Evolutionary conservation across 2,888 invertebrate species (phyloP), one percentile per base, ranked within the genome.

Genomic region (Drosophila quinaria): DNA sequence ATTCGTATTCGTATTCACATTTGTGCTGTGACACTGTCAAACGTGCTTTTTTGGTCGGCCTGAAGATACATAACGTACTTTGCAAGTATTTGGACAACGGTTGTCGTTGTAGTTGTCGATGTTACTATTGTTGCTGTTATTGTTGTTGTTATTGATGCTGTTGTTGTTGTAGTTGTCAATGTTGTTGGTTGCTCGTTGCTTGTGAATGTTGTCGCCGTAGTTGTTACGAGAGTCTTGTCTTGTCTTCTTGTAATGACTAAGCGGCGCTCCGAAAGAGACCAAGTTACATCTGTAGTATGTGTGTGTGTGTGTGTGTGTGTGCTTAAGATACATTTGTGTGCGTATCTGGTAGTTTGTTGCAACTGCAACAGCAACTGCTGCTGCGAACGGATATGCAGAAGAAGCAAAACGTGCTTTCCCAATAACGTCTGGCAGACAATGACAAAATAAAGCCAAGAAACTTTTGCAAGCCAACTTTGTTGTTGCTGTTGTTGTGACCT

Each of bases 351-450:
- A 54, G 63, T 67, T 62, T 47, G 66, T 67, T 56, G 74, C 69
- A 77, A 72, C 63, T 65, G 68, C 56, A 59, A 70, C 56, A 42
- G 52, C 29, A 52, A 60, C 44, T 37, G 58, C 44, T 59, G 55
- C 42, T 64, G 55, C 42, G 61, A 74, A 67, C 86, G 86, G 88
- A 87, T 86, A 79, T 83, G 75, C 73, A 76, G 79, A 78, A 78
- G 72, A 75, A 72, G 78, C 83, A 59, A 86, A 85, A 86, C 86
- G 86, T 86, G 86, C 88, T 87, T 81, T 87, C 74, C 83, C 85
- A 86, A 85, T 85, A 78, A 82, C 80, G 56, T 54, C 69, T 73
- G 70, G 64, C 74, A 77, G 68, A 75, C 81, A 83, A 80, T 69
- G 71, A 81, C 70, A 78, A 75, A 78, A 74, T 70, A 81, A 78